These are phyloP conservation scores for Lichenostomus cassidix DNA, from an alignment of 2,113 vertebrate genomes.

Conservation along the genomic window DNA sequence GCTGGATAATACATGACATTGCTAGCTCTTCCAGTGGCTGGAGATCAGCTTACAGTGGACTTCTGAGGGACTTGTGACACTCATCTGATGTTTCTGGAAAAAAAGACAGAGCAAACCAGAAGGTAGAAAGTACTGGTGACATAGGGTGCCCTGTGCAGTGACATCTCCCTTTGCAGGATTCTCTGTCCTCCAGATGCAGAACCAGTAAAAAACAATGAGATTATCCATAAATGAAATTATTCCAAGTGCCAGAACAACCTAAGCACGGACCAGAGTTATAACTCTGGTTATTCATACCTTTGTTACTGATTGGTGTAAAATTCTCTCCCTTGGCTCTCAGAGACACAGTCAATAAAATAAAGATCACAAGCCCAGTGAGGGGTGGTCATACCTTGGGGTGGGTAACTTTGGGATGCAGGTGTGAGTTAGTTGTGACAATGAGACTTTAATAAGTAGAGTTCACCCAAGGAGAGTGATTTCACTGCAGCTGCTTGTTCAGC, in stretches of 20 bases:
- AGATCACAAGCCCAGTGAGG: neutral
- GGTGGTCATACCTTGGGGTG: neutral
- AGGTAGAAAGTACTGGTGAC: neutral
- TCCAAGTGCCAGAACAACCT: neutral
- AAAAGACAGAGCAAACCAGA: neutral
- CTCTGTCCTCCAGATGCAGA: neutral
- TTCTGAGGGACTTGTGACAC: neutral
- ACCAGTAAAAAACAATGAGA: neutral
- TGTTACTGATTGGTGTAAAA: neutral
- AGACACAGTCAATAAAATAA: neutral
- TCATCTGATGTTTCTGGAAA: neutral
- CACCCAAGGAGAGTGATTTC: neutral
- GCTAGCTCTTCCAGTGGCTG: neutral
- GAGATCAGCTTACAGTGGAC: neutral
- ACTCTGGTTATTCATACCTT: neutral
- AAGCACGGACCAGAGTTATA: neutral
- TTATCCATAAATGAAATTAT: neutral
- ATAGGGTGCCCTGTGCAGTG: neutral
- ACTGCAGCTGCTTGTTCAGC: rapidly evolving
- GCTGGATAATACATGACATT: neutral
- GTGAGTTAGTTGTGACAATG: neutral
- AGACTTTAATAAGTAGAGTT: neutral
- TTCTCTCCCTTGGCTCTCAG: neutral
- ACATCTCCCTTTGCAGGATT: rapidly evolving
- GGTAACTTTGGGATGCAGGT: neutral